phyloP scores from a whole-genome alignment of 2,797 vertebrate genomes.

The Sebastes trivittatus region DNA sequence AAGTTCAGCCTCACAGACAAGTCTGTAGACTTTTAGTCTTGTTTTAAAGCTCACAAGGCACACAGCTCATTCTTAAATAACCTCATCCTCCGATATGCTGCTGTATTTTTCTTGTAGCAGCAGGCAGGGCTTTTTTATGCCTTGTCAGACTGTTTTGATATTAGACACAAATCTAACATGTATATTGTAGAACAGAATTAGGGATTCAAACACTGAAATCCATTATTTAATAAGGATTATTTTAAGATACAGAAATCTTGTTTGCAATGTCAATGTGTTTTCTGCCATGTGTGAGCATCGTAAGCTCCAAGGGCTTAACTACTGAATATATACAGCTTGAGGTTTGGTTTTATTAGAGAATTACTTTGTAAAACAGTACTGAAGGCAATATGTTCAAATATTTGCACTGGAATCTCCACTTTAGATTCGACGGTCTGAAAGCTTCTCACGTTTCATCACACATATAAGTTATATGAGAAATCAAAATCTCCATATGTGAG shows the following conservation, averaged over 20 bases:
- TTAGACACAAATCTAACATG: background rate
- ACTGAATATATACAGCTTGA: background rate
- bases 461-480: background rate
- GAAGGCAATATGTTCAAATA: background rate
- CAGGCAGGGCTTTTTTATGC: background rate
- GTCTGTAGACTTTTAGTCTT: background rate
- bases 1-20: background rate
- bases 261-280: constrained; percentile 3
- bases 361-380: background rate
- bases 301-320: background rate
- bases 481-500: background rate
- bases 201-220: constrained; percentile 9
- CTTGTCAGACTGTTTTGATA: background rate
- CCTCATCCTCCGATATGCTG: background rate
- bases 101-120: background rate
- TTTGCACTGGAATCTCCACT: background rate
- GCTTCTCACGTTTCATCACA: background rate
- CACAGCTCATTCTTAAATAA: background rate
- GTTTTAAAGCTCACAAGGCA: background rate
- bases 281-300: background rate
- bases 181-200: background rate
- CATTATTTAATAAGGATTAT: constrained; percentile 13
- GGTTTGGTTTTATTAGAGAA: background rate
- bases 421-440: background rate
- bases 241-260: constrained; percentile 3